Conservation (phyloP, 2,888 invertebrate species). For the Ligdia adustata region DNA sequence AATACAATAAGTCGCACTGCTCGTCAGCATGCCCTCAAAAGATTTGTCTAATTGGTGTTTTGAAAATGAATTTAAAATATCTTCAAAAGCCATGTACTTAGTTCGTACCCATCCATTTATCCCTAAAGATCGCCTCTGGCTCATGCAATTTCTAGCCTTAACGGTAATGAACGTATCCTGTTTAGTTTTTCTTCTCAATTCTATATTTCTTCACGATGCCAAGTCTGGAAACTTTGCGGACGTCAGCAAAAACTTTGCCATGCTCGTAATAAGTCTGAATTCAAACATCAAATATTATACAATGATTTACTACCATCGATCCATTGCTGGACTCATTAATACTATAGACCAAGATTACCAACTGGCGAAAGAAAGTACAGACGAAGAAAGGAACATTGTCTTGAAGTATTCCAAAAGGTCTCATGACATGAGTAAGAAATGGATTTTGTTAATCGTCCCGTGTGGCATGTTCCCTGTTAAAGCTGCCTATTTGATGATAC, state of each 20-base stretch:
- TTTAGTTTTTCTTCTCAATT: constrained; percentile 43
- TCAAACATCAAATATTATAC: constrained; percentile 52
- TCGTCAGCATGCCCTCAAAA: not conserved
- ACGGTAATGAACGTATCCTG: constrained; percentile 19
- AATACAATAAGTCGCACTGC: no score
- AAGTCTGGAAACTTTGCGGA: constrained; percentile 46
- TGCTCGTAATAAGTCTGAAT: constrained; percentile 52
- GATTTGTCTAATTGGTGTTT: constrained; percentile 32
- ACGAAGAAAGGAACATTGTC: constrained; percentile 50
- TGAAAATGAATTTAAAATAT: constrained; percentile 45
- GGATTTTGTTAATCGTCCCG: constrained; percentile 47
- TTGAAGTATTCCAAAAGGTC: constrained; percentile 48
- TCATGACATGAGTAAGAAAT: constrained; percentile 49
- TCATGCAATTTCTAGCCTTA: constrained; percentile 38
- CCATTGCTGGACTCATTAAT: constrained; percentile 46
- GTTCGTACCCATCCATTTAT: constrained; percentile 50
- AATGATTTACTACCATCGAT: constrained; percentile 45
- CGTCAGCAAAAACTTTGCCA: constrained; percentile 55
- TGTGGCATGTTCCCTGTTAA: constrained; percentile 54
- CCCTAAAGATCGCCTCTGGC: constrained; percentile 42
- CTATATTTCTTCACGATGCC: constrained; percentile 51
- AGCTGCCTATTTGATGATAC: constrained; percentile 52
- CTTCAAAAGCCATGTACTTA: constrained; percentile 43
- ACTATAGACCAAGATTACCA: constrained; percentile 55
- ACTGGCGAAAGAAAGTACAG: constrained; percentile 37